A percentile compares a stretch with the other conserved stretches of the same genome.
These are phyloP conservation scores for Chrysaora quinquecirrha DNA, from an alignment of 30 jellyfish, hydroid and myxozoan species.

Conservation along the genomic window DNA sequence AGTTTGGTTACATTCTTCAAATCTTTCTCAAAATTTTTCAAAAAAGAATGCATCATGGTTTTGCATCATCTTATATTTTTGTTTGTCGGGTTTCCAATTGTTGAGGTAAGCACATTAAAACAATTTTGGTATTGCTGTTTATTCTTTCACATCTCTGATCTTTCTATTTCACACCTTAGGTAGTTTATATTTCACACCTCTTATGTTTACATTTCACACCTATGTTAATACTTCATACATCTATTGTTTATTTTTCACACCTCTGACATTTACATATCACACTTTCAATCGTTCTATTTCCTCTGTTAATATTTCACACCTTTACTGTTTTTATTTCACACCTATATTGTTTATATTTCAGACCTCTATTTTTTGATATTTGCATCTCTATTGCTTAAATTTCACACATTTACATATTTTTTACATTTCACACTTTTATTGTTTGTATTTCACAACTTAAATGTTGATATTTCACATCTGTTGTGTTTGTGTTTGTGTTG, in stretches of 20 bases:
- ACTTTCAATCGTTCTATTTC: neutral
- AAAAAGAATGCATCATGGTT: constrained; percentile 51
- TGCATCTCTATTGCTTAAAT: no score
- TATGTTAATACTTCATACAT: neutral
- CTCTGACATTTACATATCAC: neutral
- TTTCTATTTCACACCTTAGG: neutral
- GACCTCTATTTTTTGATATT: no score
- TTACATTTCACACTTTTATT: no score
- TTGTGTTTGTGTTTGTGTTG: no score
- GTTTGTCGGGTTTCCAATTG: constrained; percentile 71
- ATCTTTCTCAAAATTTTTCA: constrained; percentile 33
- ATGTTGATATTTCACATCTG: no score
- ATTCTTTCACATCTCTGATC: neutral
- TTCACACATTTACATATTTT: no score
- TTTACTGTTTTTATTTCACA: no score
- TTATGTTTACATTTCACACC: neutral
- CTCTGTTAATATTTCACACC: no score
- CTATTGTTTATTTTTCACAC: neutral
- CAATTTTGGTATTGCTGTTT: neutral
- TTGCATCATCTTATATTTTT: constrained; percentile 68
- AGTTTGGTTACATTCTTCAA: neutral
- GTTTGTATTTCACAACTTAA: no score
- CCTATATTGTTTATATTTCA: no score
- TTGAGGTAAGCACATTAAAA: constrained; percentile 22
- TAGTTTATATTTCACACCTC: neutral